Percentiles rank a stretch among this genome's conserved stretches.
Conservation (phyloP, 2,113 vertebrate genomes). For the Colossoma macropomum region DNA sequence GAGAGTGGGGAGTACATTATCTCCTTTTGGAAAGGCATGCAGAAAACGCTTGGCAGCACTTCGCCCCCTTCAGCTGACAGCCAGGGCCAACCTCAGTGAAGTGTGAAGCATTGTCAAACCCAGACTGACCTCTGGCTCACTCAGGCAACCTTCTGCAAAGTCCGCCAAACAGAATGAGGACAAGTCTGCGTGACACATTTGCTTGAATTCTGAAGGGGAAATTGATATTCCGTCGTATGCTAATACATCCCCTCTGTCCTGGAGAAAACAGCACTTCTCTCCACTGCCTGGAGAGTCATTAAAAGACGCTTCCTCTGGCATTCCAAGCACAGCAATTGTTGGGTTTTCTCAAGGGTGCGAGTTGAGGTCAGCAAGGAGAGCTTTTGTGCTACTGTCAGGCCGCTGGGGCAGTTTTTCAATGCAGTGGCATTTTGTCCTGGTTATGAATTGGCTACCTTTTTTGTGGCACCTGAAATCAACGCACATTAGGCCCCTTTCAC, state of each 20-base stretch:
- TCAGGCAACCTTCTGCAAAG: not conserved
- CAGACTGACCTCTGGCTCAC: slow-evolving; percentile 19
- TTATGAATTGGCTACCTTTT: not conserved
- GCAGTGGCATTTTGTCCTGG: not conserved
- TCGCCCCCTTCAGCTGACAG: slow-evolving; percentile 11
- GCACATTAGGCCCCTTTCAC: not conserved
- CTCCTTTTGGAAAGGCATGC: not conserved
- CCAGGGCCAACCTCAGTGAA: slow-evolving; percentile 12
- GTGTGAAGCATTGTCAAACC: slow-evolving; percentile 18
- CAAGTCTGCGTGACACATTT: too few species aligned
- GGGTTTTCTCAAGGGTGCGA: not conserved
- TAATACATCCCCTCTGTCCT: not conserved
- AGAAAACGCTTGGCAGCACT: slow-evolving; percentile 5
- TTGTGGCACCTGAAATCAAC: not conserved
- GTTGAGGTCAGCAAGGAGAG: not conserved
- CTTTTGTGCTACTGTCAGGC: too few species aligned
- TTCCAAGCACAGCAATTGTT: not conserved
- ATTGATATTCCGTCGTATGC: slow-evolving; percentile 3
- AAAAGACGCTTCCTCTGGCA: not conserved
- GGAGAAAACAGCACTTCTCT: not conserved
- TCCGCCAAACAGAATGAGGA: slow-evolving; percentile 4
- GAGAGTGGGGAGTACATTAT: not conserved
- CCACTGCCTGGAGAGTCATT: not conserved
- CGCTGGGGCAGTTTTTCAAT: too few species aligned
- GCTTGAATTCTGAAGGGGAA: slow-evolving; percentile 9